phyloP scores from a whole-genome alignment of 2,113 vertebrate species.

The Bos indicus region DNA sequence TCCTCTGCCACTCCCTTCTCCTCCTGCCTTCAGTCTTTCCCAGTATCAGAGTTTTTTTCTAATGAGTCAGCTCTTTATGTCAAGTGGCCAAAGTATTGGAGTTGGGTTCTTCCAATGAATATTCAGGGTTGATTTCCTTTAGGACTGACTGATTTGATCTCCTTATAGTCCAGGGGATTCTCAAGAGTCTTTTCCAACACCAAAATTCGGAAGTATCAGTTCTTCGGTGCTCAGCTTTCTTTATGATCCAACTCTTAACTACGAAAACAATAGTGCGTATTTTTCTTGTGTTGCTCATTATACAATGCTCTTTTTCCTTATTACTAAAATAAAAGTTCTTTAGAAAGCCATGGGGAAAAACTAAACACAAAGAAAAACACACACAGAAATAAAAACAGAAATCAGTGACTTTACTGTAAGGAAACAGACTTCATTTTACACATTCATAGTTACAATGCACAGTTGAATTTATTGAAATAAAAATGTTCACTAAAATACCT shows the following conservation, averaged over 20 bases:
- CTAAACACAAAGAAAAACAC: not conserved
- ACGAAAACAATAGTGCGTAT: not conserved
- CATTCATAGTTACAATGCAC: not conserved
- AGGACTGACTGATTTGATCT: not conserved
- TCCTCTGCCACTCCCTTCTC: not conserved
- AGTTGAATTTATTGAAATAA: not conserved
- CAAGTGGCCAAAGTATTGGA: not conserved
- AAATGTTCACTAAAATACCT: not conserved
- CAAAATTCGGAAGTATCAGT: not conserved
- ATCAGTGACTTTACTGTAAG: not conserved
- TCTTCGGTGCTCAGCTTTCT: not conserved
- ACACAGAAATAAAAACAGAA: not conserved
- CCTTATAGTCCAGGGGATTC: not conserved
- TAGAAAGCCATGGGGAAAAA: not conserved
- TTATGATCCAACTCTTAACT: not conserved
- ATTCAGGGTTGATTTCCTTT: not conserved
- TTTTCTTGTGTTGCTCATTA: not conserved
- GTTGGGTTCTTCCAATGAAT: not conserved
- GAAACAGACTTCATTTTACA: not conserved
- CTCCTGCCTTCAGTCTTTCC: not conserved
- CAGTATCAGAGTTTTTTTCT: not conserved
- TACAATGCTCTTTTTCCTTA: conserved; percentile 6
- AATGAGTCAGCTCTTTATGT: not conserved
- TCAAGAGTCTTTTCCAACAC: not conserved
- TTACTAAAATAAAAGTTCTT: not conserved